Evolutionary conservation across 2,888 invertebrate species (phyloP).

Genomic region (Oscheius sp.): DNA sequence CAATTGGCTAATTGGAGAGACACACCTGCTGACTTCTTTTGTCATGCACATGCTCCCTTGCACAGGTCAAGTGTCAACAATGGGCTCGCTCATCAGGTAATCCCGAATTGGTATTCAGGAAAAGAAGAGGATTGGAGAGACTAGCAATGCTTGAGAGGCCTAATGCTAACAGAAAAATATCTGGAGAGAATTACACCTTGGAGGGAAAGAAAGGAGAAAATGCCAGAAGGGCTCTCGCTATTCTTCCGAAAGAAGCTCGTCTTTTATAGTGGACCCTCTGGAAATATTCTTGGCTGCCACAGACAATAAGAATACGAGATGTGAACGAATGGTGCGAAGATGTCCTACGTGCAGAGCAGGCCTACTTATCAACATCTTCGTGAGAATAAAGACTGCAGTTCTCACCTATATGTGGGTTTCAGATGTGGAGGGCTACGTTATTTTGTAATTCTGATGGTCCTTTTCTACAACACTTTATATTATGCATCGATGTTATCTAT

Average conservation of each 20-base stretch:
- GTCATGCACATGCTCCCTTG: constrained; percentile 36
- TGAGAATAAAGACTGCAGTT: neutral
- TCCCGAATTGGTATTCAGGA: neutral
- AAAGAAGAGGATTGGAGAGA: neutral
- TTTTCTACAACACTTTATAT: no score
- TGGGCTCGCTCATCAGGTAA: constrained; percentile 27
- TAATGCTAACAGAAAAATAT: no score
- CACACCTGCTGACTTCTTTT: constrained; percentile 35
- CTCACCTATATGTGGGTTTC: no score
- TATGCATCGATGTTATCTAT: no score
- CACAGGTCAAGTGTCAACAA: constrained; percentile 37
- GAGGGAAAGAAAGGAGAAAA: neutral
- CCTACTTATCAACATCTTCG: neutral
- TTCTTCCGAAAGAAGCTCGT: no score
- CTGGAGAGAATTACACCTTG: no score
- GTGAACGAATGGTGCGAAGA: neutral
- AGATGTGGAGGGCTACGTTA: no score
- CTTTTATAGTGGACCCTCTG: no score
- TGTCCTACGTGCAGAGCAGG: neutral
- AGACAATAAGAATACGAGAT: no score
- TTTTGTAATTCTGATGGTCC: no score
- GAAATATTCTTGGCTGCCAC: no score
- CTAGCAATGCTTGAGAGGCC: neutral
- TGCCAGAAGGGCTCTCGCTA: no score
- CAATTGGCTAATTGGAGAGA: constrained; percentile 32